These are phyloP conservation scores for Peromyscus melanophrys DNA, from an alignment of 2,797 vertebrate genomes.

Conservation along the genomic window DNA sequence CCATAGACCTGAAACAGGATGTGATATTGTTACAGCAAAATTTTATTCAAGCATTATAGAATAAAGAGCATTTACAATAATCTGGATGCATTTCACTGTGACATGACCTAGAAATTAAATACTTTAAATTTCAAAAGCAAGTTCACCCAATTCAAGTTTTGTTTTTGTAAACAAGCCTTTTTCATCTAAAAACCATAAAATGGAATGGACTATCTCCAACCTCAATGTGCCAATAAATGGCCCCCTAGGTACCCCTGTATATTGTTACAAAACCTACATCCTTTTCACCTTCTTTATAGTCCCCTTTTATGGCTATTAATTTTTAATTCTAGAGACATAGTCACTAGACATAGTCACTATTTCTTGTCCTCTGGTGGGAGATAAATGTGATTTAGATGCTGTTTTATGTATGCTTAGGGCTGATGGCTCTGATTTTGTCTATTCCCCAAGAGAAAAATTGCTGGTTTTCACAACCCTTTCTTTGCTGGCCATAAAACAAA, in stretches of 20 bases:
- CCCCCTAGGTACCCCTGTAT: slow-evolving; percentile 62
- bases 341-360: slow-evolving; percentile 57
- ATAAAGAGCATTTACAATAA: slow-evolving; percentile 50
- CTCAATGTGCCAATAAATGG: slow-evolving; percentile 78
- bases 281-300: slow-evolving; percentile 85
- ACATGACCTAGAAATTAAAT: slow-evolving; percentile 49
- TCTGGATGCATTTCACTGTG: background rate
- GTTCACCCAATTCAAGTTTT: slow-evolving; percentile 48
- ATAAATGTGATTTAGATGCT: slow-evolving; percentile 87
- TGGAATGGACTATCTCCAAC: slow-evolving; percentile 55
- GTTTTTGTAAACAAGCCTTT: slow-evolving; percentile 72
- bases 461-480: slow-evolving; percentile 78
- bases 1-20: slow-evolving; percentile 31
- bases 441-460: slow-evolving; percentile 84
- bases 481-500: slow-evolving; percentile 88
- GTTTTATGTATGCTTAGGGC: slow-evolving; percentile 84
- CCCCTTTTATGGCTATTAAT: slow-evolving; percentile 85
- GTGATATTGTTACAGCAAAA: slow-evolving; percentile 19
- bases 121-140: slow-evolving; percentile 47
- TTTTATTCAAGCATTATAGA: slow-evolving; percentile 34
- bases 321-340: slow-evolving; percentile 87
- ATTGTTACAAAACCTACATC: slow-evolving; percentile 81
- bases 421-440: slow-evolving; percentile 86
- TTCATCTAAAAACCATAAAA: slow-evolving; percentile 54
- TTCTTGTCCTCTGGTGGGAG: slow-evolving; percentile 79